Evolutionary conservation across 1,140 invertebrate genomes (phyloP).

Genomic region (Pachypsylla venusta): DNA sequence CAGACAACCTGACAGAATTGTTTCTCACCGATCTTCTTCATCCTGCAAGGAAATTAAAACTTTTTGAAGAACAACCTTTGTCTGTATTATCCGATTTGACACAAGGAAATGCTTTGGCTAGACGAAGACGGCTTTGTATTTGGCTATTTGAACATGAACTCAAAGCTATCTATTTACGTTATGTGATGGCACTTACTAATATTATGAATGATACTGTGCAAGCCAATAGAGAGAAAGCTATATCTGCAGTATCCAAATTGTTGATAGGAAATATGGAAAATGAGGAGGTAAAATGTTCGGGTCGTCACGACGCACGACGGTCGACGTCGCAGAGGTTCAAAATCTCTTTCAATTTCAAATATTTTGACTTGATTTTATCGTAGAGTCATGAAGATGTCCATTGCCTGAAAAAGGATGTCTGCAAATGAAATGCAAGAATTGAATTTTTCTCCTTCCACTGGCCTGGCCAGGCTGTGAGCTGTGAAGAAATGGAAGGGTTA

Average conservation of each 20-base stretch:
- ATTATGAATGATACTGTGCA: conserved; percentile 55
- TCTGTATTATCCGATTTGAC: conserved; percentile 20
- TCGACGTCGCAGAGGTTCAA: not conserved
- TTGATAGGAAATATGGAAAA: conserved; percentile 72
- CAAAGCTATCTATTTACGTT: conserved; percentile 57
- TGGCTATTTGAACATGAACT: conserved; percentile 76
- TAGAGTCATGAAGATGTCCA: too few relatives aligned
- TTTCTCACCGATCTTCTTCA: conserved; percentile 60
- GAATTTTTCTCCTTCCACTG: too few relatives aligned
- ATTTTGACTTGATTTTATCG: too few relatives aligned
- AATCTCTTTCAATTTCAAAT: not conserved
- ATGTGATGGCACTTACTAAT: conserved; percentile 44
- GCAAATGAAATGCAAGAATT: too few relatives aligned
- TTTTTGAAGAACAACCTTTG: conserved; percentile 53
- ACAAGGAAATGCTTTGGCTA: conserved; percentile 28
- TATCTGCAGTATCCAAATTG: conserved; percentile 60
- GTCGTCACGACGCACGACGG: not conserved
- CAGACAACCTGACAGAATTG: conserved; percentile 56
- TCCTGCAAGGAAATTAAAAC: conserved; percentile 49
- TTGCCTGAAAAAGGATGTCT: too few relatives aligned
- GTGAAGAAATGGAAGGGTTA: too few relatives aligned
- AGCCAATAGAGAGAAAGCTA: conserved; percentile 63
- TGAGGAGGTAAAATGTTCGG: conserved; percentile 49
- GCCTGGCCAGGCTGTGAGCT: too few relatives aligned
- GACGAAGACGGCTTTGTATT: conserved; percentile 34